Base-by-base conservation (phyloP, 1,140 invertebrate species). In the Drosophila subobscura region DNA sequence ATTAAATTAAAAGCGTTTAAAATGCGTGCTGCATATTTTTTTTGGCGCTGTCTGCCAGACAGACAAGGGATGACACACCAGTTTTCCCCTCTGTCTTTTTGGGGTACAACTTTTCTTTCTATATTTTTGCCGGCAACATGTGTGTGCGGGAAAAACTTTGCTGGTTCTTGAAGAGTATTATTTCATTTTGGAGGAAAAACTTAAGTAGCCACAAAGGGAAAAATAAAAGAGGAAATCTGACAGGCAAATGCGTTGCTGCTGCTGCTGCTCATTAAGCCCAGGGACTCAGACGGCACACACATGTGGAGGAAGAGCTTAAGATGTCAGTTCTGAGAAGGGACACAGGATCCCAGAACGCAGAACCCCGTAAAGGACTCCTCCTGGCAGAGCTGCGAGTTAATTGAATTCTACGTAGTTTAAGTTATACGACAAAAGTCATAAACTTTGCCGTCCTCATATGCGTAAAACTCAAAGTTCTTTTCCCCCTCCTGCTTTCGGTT, bases 391-490 rank as follows among this genome's bases (percentile, higher is more conserved):
- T 77, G 71, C 56, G 58, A 77, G 74, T 77, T 77, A 77, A 77
- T 77, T 77, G 74, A 77, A 78, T 77, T 77, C 75, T 44, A 67
- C 74, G 75, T 78, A 78, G 75, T 78, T 77, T 77, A 78, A 77
- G 75, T 72, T 77, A 78, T 77, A 77, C 75, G 74, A 64, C 74
- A 78, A 70, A 37, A 77, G 75, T 66, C 75, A 77, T 77, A 77
- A 77, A 77, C 75, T 77, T 77, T 37, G 8, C 33, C 33, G 73
- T 64, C 25, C 74, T 72, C 74, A 77, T 77, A 77, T 77, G 74
- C 74, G 74, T 77, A 77, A 72, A 77, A 72, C 74, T 65, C 66
- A 72, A 71, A 71, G 67, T 54, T 42, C 42, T 57, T 42, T 55
- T 51, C 20, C 52, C 27, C 20, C 8, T 42, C 51, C 29, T 44